Evolutionary conservation across 2,888 invertebrate species (phyloP).

Genomic region (Sepioteuthis lessoniana): DNA sequence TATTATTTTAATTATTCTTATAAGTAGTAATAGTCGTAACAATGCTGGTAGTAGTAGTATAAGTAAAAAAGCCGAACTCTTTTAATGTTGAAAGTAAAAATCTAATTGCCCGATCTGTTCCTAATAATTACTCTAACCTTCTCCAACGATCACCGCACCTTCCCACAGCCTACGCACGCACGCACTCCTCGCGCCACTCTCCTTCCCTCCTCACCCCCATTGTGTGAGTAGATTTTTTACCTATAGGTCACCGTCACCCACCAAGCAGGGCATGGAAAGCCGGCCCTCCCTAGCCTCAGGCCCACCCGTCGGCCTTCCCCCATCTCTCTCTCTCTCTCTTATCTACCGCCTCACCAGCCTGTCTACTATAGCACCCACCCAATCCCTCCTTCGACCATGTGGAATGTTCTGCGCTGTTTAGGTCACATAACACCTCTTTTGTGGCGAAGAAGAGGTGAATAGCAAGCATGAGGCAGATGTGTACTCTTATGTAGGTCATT

Average conservation of each 20-base stretch:
- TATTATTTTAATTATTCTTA: neutral
- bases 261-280: conserved; percentile 24
- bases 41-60: neutral
- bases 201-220: neutral
- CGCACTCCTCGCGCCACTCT: neutral
- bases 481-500: conserved; percentile 33
- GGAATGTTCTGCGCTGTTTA: neutral
- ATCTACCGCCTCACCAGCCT: neutral
- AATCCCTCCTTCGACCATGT: neutral
- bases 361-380: too few relatives aligned
- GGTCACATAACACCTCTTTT: conserved; percentile 25
- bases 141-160: neutral
- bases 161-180: too few relatives aligned
- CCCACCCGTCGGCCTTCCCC: neutral
- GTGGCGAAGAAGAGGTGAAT: neutral
- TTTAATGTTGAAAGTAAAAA: neutral
- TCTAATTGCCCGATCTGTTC: neutral
- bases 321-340: neutral
- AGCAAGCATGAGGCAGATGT: conserved; percentile 12
- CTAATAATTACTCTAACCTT: neutral
- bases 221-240: neutral
- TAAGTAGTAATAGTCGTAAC: neutral
- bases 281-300: neutral
- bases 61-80: neutral
- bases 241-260: conserved; percentile 33